Percentiles rank a stretch among this genome's conserved stretches.
Conservation (phyloP, 2,888 invertebrate species). For the Empis stercorea region DNA sequence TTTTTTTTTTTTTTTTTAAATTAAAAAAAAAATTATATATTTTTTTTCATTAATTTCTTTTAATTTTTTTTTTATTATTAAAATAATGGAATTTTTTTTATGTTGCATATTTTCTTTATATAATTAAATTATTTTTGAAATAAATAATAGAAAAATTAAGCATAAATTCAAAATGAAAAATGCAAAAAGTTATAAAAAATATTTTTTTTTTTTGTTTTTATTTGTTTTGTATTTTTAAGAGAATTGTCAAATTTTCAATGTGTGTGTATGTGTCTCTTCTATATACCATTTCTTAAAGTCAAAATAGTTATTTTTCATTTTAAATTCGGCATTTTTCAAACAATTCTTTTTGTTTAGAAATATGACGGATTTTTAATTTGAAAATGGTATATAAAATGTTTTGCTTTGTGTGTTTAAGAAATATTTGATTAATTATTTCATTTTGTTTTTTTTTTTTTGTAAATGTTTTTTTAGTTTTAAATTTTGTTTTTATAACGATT, state of each 20-base stretch:
- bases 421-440: no score
- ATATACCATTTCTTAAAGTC: no score
- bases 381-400: no score
- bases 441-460: neutral
- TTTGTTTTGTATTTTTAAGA: conserved; percentile 17
- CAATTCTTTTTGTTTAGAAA: no score
- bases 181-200: neutral
- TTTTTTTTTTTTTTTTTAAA: conserved; percentile 1
- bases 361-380: no score
- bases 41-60: neutral
- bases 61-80: neutral
- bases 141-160: neutral
- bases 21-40: neutral
- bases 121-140: no score
- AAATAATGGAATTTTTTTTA: neutral
- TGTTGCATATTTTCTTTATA: no score
- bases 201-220: neutral
- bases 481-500: no score
- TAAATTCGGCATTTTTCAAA: no score
- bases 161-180: neutral
- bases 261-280: neutral
- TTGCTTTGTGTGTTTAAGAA: no score
- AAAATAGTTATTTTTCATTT: no score
- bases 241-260: conserved; percentile 22
- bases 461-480: neutral